These are phyloP conservation scores for Macaca nemestrina DNA, from an alignment of 2,113 vertebrate genomes.

Conservation along the genomic window DNA sequence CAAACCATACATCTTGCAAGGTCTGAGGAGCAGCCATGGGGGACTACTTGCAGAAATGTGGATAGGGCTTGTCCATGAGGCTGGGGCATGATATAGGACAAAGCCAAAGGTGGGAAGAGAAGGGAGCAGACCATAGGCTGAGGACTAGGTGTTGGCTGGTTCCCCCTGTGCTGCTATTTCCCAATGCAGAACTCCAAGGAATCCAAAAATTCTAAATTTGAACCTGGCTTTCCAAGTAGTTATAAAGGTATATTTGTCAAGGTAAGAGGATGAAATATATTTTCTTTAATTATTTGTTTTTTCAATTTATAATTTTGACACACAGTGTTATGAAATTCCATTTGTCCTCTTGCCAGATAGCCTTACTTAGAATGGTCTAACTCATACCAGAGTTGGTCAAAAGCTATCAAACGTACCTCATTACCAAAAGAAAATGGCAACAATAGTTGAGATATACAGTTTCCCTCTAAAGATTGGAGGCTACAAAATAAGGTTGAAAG, in stretches of 20 bases:
- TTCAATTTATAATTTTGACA: neutral
- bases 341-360: neutral
- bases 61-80: neutral
- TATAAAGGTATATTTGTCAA: neutral
- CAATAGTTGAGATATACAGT: neutral
- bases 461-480: neutral
- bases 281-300: neutral
- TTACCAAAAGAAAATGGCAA: neutral
- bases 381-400: neutral
- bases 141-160: neutral
- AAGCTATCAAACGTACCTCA: neutral
- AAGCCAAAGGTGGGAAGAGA: neutral
- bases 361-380: neutral
- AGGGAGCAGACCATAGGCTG: neutral
- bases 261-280: neutral
- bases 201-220: neutral
- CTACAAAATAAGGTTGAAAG: neutral
- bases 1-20: neutral
- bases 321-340: neutral
- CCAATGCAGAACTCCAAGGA: neutral
- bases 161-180: neutral
- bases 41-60: neutral
- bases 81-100: neutral
- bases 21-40: neutral
- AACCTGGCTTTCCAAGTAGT: neutral